These are phyloP conservation scores for Brachymystax lenok DNA, from an alignment of 2,797 vertebrate species.

Conservation along the genomic window DNA sequence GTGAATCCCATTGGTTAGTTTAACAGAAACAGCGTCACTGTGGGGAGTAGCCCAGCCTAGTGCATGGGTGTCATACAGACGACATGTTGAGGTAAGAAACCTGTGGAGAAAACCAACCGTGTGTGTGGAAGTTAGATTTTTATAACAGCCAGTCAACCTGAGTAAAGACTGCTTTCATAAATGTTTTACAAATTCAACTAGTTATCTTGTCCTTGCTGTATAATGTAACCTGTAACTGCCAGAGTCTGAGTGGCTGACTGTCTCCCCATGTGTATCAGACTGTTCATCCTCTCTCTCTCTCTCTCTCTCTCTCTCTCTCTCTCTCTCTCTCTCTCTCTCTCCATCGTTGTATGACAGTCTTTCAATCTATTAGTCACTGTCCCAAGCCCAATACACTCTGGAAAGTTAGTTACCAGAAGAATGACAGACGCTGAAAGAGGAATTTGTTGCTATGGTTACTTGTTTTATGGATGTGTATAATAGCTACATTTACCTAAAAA, in stretches of 20 bases:
- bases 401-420: conserved; percentile 64
- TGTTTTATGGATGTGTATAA: conserved; percentile 76
- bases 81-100: neutral
- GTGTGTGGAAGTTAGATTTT: neutral
- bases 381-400: conserved; percentile 58
- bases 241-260: conserved; percentile 62
- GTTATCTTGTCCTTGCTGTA: conserved; percentile 47
- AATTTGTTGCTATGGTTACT: conserved; percentile 80
- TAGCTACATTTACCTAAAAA: conserved; percentile 71
- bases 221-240: conserved; percentile 42
- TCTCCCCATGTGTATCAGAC: conserved; percentile 43
- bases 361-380: conserved; percentile 65
- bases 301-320: no score
- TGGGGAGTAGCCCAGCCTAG: neutral
- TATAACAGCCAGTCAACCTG: conserved; percentile 20
- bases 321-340: neutral
- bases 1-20: no score
- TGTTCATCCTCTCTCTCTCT: conserved; percentile 47
- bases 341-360: conserved; percentile 46
- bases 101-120: neutral
- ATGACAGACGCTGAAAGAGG: conserved; percentile 64
- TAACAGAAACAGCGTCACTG: no score
- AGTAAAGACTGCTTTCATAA: conserved; percentile 38
- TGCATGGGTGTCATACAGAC: neutral
- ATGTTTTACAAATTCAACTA: conserved; percentile 50